Percentiles rank a stretch among this genome's conserved stretches.
phyloP scores from a whole-genome alignment of 2,888 invertebrate genomes.

The Lithophane leautieri region DNA sequence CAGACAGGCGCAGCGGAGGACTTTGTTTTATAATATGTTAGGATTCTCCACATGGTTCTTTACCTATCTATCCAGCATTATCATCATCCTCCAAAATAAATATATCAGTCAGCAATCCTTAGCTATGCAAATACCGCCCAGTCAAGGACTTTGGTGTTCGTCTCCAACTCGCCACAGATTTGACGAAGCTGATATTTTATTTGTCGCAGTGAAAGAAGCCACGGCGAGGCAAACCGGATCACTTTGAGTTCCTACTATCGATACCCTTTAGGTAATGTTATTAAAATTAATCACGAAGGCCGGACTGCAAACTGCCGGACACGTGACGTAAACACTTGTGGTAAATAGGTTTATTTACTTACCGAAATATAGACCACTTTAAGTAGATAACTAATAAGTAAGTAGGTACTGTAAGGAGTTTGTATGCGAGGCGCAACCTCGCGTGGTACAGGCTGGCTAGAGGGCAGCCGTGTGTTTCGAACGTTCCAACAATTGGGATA shows the following conservation, averaged over 20 bases:
- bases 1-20: too few relatives aligned
- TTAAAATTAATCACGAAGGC: constrained; percentile 66
- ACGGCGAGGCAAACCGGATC: constrained; percentile 66
- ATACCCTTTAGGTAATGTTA: constrained; percentile 61
- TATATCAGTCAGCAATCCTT: background rate
- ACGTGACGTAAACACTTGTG: constrained; percentile 41
- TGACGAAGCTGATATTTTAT: constrained; percentile 50
- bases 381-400: background rate
- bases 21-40: too few relatives aligned
- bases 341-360: constrained; percentile 17
- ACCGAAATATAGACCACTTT: background rate
- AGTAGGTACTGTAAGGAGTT: too few relatives aligned
- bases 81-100: background rate
- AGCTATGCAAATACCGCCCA: constrained; percentile 21
- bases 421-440: too few relatives aligned
- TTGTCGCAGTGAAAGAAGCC: constrained; percentile 64
- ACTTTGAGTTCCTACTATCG: constrained; percentile 61
- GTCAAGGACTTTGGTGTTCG: constrained; percentile 35
- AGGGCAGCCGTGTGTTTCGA: too few relatives aligned
- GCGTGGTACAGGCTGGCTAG: too few relatives aligned
- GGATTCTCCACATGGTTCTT: background rate
- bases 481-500: too few relatives aligned
- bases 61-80: background rate
- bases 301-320: constrained; percentile 49
- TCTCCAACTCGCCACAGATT: constrained; percentile 29